These are phyloP conservation scores for Alentia gelatinosa DNA, from an alignment of 2,888 invertebrate species.

Conservation along the genomic window DNA sequence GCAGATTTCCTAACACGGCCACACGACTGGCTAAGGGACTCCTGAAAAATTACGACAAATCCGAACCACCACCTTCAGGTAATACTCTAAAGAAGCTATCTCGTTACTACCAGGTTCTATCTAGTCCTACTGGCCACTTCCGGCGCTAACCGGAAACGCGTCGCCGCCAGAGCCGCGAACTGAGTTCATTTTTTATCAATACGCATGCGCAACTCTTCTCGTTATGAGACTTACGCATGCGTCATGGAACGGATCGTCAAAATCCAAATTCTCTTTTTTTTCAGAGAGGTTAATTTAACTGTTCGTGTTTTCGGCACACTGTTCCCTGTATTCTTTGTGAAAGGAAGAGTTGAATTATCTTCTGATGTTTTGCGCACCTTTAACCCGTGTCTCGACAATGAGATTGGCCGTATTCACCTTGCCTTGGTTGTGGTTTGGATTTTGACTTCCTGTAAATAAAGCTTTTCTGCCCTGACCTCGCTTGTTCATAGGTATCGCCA, in stretches of 20 bases:
- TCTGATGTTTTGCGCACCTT: not conserved
- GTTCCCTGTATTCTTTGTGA: not conserved
- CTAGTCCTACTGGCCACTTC: not conserved
- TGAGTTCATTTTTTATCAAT: not conserved
- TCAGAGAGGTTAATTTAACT: no score
- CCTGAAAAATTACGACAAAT: conserved; percentile 56
- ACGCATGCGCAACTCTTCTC: conserved; percentile 45
- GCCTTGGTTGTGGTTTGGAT: conserved; percentile 6
- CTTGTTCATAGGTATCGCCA: not conserved
- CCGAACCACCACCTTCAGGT: conserved; percentile 52
- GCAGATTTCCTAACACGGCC: conserved; percentile 50
- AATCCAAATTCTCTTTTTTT: not conserved
- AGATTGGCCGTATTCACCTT: no score
- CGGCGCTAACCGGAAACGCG: conserved; percentile 13
- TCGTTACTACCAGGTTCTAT: not conserved
- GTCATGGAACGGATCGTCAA: conserved; percentile 16
- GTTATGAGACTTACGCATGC: conserved; percentile 48
- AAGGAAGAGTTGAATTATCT: not conserved
- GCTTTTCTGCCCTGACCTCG: not conserved
- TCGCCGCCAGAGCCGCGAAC: conserved; percentile 12
- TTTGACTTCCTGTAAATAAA: conserved; percentile 10
- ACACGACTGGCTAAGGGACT: conserved; percentile 45
- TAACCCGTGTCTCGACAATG: no score
- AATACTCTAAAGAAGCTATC: not conserved
- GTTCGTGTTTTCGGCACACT: no score